Percentiles rank a stretch among this genome's conserved stretches.
These are phyloP conservation scores for Drosophila testacea DNA, from an alignment of 2,888 invertebrate species.

Conservation along the genomic window DNA sequence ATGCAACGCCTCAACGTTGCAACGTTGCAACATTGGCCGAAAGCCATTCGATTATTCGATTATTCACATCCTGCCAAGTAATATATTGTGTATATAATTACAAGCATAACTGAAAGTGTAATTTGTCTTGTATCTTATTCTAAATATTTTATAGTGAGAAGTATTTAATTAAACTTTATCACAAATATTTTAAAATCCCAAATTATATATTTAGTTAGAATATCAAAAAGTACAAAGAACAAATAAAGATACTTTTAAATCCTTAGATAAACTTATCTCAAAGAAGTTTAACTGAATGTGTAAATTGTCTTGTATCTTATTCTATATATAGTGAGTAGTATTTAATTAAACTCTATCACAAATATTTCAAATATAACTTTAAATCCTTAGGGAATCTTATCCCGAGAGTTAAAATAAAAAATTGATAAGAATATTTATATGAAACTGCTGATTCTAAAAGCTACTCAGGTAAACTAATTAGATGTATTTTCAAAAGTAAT, in stretches of 20 bases:
- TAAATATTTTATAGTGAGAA: background rate
- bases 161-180: background rate
- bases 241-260: no score
- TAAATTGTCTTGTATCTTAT: slow-evolving; percentile 28
- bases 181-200: background rate
- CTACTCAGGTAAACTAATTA: background rate
- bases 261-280: no score
- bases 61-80: slow-evolving; percentile 38
- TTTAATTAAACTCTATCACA: background rate
- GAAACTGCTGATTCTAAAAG: background rate
- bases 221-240: no score
- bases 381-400: no score
- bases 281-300: slow-evolving; percentile 43
- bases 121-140: slow-evolving; percentile 28
- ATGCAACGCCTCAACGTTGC: background rate
- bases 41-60: slow-evolving; percentile 18
- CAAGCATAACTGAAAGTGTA: slow-evolving; percentile 45
- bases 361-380: background rate
- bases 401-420: no score
- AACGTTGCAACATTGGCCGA: slow-evolving; percentile 16
- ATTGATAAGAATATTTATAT: background rate
- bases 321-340: background rate
- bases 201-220: no score
- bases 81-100: slow-evolving; percentile 28
- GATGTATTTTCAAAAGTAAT: background rate